Conservation (phyloP, 2,113 vertebrate species). For the Periophthalmodon schlosseri region DNA sequence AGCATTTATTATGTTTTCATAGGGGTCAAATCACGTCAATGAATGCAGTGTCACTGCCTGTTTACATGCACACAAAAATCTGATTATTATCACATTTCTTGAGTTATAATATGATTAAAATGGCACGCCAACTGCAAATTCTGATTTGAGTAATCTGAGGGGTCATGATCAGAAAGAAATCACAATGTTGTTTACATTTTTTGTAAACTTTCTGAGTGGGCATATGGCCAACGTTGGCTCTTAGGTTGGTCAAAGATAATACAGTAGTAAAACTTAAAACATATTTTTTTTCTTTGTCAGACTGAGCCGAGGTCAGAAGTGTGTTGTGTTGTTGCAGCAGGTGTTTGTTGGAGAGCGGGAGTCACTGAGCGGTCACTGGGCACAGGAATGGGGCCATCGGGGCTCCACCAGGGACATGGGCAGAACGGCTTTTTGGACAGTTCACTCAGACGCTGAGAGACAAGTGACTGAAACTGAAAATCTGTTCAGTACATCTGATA, state of each 20-base stretch:
- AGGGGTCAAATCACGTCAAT: neutral
- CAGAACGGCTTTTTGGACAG: neutral
- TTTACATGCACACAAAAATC: too few relatives aligned
- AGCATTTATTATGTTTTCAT: neutral
- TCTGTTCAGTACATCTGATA: neutral
- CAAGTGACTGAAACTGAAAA: too few relatives aligned
- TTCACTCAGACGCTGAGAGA: too few relatives aligned
- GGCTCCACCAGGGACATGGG: neutral
- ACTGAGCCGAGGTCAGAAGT: neutral
- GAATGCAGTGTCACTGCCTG: neutral
- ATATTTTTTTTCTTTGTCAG: neutral
- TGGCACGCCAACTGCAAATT: too few relatives aligned
- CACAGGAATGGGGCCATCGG: constrained; percentile 7
- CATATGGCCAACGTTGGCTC: neutral
- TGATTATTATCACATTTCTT: too few relatives aligned
- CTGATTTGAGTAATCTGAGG: too few relatives aligned
- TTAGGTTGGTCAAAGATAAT: neutral
- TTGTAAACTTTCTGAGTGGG: too few relatives aligned
- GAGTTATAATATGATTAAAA: too few relatives aligned
- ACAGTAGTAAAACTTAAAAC: neutral
- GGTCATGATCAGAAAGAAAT: too few relatives aligned
- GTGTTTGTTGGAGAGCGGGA: neutral
- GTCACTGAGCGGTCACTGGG: constrained; percentile 7
- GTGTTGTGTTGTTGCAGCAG: neutral
- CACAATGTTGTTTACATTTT: too few relatives aligned